Conservation (phyloP, 2,113 vertebrate genomes). For the Acrocephalus kingi region DNA sequence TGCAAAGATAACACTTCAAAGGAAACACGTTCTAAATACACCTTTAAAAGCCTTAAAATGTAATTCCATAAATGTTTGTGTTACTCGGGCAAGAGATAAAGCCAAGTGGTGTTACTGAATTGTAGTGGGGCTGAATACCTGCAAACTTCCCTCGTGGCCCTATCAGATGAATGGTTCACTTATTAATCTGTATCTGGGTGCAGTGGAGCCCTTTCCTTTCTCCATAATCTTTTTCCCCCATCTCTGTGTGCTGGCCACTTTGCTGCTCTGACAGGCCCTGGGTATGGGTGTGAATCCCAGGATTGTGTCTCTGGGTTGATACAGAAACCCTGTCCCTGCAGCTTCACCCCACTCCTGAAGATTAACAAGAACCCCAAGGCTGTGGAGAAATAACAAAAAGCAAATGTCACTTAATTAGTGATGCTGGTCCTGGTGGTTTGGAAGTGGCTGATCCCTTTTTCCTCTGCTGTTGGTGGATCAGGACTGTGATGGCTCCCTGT, state of each 20-base stretch:
- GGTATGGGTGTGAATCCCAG: neutral
- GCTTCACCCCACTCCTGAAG: neutral
- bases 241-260: neutral
- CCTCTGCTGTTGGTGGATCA: neutral
- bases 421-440: neutral
- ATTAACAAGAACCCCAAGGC: neutral
- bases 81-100: constrained; percentile 70
- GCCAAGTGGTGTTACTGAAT: constrained; percentile 53
- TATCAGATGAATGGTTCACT: constrained; percentile 80
- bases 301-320: rapidly evolving
- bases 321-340: neutral
- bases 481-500: neutral
- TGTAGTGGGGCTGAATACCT: constrained; percentile 13
- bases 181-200: constrained; percentile 63
- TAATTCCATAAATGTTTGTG: constrained; percentile 78
- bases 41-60: constrained; percentile 72
- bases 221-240: neutral
- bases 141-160: constrained; percentile 14
- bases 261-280: rapidly evolving
- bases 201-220: neutral
- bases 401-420: neutral
- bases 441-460: neutral
- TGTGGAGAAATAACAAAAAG: neutral
- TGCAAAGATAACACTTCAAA: constrained; percentile 81
- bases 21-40: constrained; percentile 65